Conservation (phyloP, 2,113 vertebrate genomes). For the Tyrannus savana region DNA sequence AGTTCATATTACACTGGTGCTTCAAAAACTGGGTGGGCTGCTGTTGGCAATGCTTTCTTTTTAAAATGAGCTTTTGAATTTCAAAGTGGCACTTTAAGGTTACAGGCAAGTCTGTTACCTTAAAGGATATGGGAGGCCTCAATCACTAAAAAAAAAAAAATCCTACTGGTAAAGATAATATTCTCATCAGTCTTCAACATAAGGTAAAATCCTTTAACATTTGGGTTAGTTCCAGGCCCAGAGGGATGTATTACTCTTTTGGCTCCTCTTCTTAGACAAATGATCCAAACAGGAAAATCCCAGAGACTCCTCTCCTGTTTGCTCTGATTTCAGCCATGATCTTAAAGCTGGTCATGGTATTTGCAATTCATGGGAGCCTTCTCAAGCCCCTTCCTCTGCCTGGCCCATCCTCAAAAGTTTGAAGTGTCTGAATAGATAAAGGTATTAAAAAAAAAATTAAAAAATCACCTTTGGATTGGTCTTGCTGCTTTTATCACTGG, state of each 20-base stretch:
- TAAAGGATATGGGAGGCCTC: neutral
- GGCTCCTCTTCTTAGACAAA: neutral
- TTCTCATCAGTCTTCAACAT: neutral
- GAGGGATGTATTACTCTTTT: neutral
- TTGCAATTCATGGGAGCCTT: neutral
- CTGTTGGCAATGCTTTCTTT: neutral
- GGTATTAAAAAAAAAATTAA: neutral
- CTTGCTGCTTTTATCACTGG: neutral
- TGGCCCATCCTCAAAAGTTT: neutral
- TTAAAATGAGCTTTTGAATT: neutral
- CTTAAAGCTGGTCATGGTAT: fast-evolving
- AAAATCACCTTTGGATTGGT: neutral
- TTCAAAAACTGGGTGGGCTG: neutral
- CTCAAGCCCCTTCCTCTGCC: neutral
- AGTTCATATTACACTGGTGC: neutral
- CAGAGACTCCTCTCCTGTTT: neutral
- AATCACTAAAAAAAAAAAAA: neutral
- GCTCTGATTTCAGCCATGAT: neutral
- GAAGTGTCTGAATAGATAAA: neutral
- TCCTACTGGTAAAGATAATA: neutral
- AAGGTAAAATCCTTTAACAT: neutral
- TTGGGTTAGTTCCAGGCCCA: neutral
- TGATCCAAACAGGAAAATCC: neutral
- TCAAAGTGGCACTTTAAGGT: neutral
- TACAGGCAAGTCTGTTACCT: neutral